Evolutionary conservation across 1,140 invertebrate species (phyloP).

Genomic region (Pomacea maculata): DNA sequence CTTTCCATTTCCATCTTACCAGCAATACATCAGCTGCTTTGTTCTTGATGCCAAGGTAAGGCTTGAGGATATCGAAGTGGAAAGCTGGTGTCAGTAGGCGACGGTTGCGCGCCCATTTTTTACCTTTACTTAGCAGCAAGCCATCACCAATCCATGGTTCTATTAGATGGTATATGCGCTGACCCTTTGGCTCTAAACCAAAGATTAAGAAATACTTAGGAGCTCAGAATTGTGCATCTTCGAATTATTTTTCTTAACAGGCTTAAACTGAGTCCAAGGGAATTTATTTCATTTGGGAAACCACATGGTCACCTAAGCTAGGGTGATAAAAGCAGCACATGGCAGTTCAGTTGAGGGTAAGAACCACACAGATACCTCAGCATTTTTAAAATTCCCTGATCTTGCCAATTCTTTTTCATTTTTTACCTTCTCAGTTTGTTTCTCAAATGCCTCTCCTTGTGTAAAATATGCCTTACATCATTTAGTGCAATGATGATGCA

Average conservation of each 20-base stretch:
- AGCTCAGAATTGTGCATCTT: not conserved
- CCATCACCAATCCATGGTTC: conserved; percentile 44
- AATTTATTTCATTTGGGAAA: too few relatives aligned
- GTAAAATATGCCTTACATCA: too few relatives aligned
- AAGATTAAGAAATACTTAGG: not conserved
- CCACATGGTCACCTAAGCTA: too few relatives aligned
- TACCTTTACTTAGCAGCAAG: conserved; percentile 69
- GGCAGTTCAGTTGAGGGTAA: too few relatives aligned
- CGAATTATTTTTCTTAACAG: not conserved
- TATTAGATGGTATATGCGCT: conserved; percentile 20
- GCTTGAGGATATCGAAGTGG: conserved; percentile 86
- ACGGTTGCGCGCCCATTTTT: conserved; percentile 80
- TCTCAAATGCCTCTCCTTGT: too few relatives aligned
- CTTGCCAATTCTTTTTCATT: too few relatives aligned
- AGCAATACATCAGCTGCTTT: conserved; percentile 28
- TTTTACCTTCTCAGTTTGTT: too few relatives aligned
- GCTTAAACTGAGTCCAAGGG: too few relatives aligned
- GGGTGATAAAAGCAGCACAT: too few relatives aligned
- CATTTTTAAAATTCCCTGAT: too few relatives aligned
- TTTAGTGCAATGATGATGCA: too few relatives aligned
- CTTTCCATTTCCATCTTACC: conserved; percentile 17
- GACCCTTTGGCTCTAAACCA: conserved; percentile 29
- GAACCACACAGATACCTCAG: too few relatives aligned
- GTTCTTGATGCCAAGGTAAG: conserved; percentile 82
- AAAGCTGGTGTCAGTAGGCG: conserved; percentile 91